phyloP scores from a whole-genome alignment of 2,888 invertebrate genomes.

The Rhagium mordax region DNA sequence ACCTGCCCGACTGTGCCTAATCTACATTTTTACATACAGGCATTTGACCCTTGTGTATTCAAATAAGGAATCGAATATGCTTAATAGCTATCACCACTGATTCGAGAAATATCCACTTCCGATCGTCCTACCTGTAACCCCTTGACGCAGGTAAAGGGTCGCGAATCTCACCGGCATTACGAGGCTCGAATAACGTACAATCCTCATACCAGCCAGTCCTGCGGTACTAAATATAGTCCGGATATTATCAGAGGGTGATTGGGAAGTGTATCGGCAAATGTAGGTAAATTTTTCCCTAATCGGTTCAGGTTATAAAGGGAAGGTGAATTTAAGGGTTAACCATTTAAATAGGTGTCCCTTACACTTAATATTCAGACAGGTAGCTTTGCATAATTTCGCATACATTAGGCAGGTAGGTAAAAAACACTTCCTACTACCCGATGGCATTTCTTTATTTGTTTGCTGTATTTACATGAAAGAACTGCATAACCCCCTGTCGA shows the following conservation, averaged over 20 bases:
- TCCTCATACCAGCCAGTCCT: background rate
- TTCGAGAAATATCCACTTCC: slow-evolving; percentile 57
- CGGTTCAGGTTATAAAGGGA: slow-evolving; percentile 43
- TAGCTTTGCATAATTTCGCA: slow-evolving; percentile 70
- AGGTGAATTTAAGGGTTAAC: slow-evolving; percentile 60
- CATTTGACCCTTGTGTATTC: slow-evolving; percentile 68
- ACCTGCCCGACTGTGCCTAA: slow-evolving; percentile 62
- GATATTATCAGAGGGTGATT: slow-evolving; percentile 33
- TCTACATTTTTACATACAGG: slow-evolving; percentile 69
- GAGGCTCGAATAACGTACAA: background rate
- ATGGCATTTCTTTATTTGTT: slow-evolving; percentile 55
- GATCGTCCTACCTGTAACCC: slow-evolving; percentile 50
- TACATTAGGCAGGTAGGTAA: slow-evolving; percentile 71
- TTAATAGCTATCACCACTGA: slow-evolving; percentile 69
- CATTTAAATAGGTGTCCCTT: slow-evolving; percentile 70
- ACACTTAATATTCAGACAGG: slow-evolving; percentile 72
- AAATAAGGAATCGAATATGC: slow-evolving; percentile 70
- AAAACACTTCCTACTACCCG: slow-evolving; percentile 64
- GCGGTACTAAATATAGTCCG: slow-evolving; percentile 24
- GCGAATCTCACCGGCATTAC: slow-evolving; percentile 38
- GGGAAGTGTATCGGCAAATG: slow-evolving; percentile 41
- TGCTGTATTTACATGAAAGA: slow-evolving; percentile 27
- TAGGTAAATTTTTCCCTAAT: slow-evolving; percentile 50
- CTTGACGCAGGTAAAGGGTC: slow-evolving; percentile 54
- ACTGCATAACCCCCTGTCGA: slow-evolving; percentile 25